Base-by-base conservation (phyloP, 2,113 vertebrate species). In the Ceyx margarethae region DNA sequence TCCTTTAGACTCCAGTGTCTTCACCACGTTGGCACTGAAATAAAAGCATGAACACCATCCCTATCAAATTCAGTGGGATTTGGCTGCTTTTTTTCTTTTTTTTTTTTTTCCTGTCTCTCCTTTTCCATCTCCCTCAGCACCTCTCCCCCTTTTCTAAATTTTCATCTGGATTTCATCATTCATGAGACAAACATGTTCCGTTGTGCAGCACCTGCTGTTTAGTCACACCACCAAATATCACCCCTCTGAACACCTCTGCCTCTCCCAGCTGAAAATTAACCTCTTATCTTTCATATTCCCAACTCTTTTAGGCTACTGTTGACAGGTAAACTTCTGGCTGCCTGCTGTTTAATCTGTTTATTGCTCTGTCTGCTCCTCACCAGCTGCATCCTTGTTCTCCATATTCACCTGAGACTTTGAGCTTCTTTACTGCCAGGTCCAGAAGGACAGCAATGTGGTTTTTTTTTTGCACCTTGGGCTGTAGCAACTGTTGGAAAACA, bases 311-410 rank as follows among this genome's bases (percentile, higher is more conserved):
- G 57, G 53, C 48, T 84, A 53, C 35, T 84, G 17, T 79, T 81
- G 67, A 61, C 74, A 85, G 78, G 78, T 69, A 82, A 79, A 64
- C 51, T 72, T 90, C 84, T 85, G 54, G 54, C 51, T 93, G 72
- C 50, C 54, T 85, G 64, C 60, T 76, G 42, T 89, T 93, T 89
- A 68, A 65, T 85, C 78, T 89, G 45, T 74, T 80, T 81, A 61
- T 87, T 89, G 31, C 58, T 92, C 74, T 48, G 37, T 76, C 50
- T 89, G 75, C 57, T 95, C 67, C 25, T 89, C 28, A 65, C 71
- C 87, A 91, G 64, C 75, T 96, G 84, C 78, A 93, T 80, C 45
- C 79, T 91, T 67, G 57, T 79, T 76, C 73, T 90, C 50, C 42
- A 4, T 20, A 57, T 74, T 91, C 78, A 82, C 62, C 31, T 17